phyloP scores from a whole-genome alignment of 1,140 invertebrate genomes.

The Drosophila albomicans region DNA sequence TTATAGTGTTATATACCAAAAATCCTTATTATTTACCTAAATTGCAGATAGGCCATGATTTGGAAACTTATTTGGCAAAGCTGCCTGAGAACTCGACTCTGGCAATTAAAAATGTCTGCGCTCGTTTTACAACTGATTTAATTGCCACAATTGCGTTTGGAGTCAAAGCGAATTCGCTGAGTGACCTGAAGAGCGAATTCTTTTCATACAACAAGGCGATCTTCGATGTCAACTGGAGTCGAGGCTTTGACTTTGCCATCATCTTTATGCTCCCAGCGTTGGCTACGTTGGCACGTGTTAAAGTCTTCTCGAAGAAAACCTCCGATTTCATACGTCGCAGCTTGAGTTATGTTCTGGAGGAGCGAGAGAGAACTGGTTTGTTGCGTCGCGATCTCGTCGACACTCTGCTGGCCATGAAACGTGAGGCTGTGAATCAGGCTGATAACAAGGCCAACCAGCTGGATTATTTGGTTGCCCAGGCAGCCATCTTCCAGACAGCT shows the following conservation, averaged over 20 bases:
- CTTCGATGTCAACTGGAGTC: slow-evolving; percentile 85
- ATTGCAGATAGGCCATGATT: slow-evolving; percentile 60
- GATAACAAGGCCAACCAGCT: slow-evolving; percentile 36
- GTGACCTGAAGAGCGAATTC: slow-evolving; percentile 85
- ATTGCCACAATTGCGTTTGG: slow-evolving; percentile 87
- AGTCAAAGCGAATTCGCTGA: slow-evolving; percentile 86
- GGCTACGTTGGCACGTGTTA: slow-evolving; percentile 49
- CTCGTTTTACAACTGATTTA: slow-evolving; percentile 87
- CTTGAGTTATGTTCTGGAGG: slow-evolving; percentile 73
- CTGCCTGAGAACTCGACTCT: slow-evolving; percentile 18
- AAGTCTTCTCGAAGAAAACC: slow-evolving; percentile 60
- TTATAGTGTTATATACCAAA: neutral
- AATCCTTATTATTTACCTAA: neutral
- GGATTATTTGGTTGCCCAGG: slow-evolving; percentile 87
- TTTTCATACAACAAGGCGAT: slow-evolving; percentile 84
- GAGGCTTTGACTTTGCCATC: slow-evolving; percentile 85
- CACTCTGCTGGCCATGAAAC: slow-evolving; percentile 81
- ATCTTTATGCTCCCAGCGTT: slow-evolving; percentile 84
- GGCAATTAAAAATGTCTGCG: slow-evolving; percentile 81
- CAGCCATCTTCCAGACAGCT: slow-evolving; percentile 89
- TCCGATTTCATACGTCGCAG: slow-evolving; percentile 69
- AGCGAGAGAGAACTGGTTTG: slow-evolving; percentile 68
- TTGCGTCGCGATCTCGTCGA: slow-evolving; percentile 85
- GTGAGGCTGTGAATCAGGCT: slow-evolving; percentile 47
- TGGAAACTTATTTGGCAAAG: slow-evolving; percentile 49